Base-by-base conservation (phyloP, 1,140 invertebrate genomes). In the Pogonomyrmex barbatus region DNA sequence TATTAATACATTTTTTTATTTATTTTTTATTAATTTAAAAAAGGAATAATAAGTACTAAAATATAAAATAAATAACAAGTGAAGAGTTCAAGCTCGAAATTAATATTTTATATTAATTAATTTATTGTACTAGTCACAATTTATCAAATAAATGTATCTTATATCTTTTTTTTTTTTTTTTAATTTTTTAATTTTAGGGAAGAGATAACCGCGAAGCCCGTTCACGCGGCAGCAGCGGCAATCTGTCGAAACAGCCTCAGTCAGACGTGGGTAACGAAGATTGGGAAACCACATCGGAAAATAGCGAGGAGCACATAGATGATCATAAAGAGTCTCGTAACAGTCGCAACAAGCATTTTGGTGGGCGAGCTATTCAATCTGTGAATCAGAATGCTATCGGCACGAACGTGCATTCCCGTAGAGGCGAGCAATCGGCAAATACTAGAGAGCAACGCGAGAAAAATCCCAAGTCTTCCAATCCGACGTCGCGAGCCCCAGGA, bases 231-330 rank as follows among this genome's bases (percentile, higher is more conserved):
- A 87, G 86, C 1, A 91, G 90, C 6, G 83, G 85, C 6, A 91
- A 90, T 56, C 67, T 89, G 2, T 75, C 91, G 2, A 94, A 94
- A n/a, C 93, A 94, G 54, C 91, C 93, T 58, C 94, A 93, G 4
- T 91, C 92, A 0, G 95, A 95, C 4, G 90, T 93, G 6, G 96
- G 96, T 79, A 96, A 97, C 81, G 96, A 97, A 88, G 96, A 96
- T 87, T 97, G 96, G 96, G 96, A 97, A 89, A 97, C 96, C 0
- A 96, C 96, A 2, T 97, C 96, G 3, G 96, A 97, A 92, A 96
- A 96, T 91, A 97, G 96, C 90, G 96, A 97, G 33, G 94, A 95
- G 8, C 94, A 94, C n/a, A 88, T 92, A 3, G 95, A 96, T 33
- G 94, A 95, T 36, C 89, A 92, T 9, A 94, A 95, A 85, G 94